Base-by-base conservation (phyloP, 2,797 vertebrate genomes). In the Orientallactaga sibirica region DNA sequence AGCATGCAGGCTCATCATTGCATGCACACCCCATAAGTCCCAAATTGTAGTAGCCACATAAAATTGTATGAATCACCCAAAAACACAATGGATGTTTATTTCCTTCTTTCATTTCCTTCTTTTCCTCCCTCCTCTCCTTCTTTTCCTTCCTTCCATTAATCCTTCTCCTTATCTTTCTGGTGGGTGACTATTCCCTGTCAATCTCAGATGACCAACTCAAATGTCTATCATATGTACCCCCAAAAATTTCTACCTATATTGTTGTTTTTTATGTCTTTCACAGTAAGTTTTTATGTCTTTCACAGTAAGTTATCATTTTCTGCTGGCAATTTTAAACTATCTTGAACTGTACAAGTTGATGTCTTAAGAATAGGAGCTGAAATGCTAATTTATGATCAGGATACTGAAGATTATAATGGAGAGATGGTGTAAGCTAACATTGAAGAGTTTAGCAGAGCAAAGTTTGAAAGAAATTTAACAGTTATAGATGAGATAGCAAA, bases 341-440 rank as follows among this genome's bases (percentile, higher is more conserved):
- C 33, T 37, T 37, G 33, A 37, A 37, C 33, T 37, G 33, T 37
- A 37, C 33, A 37, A 37, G 33, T 37, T 37, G 33, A 37, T 37
- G 33, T 37, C 33, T 37, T 52, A 76, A n/a, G 18, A 7, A 0
- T 52, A 55, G 67, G 4, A 79, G 19, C 48, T 86, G 62, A 94
- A 75, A 77, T 71, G 41, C 19, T 55, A 58, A 78, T 79, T 85
- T 79, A 90, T 18, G 85, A 79, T 73, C 55, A 87, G 62, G 24
- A 0, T 29, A 58, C 81, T 15, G 9, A 92, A 80, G 25, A 91
- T 55, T 90, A 24, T 27, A 20, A 70, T 61, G n/a, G 74, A 75
- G 70, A 79, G 90, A 75, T 16, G 33, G 25, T 48, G 5, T 55
- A 88, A 78, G 29, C 25, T 67, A 81, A 62, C 88, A 64, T 87